Evolutionary conservation across 2,888 invertebrate genomes (phyloP).

Genomic region (Trisateles emortualis): DNA sequence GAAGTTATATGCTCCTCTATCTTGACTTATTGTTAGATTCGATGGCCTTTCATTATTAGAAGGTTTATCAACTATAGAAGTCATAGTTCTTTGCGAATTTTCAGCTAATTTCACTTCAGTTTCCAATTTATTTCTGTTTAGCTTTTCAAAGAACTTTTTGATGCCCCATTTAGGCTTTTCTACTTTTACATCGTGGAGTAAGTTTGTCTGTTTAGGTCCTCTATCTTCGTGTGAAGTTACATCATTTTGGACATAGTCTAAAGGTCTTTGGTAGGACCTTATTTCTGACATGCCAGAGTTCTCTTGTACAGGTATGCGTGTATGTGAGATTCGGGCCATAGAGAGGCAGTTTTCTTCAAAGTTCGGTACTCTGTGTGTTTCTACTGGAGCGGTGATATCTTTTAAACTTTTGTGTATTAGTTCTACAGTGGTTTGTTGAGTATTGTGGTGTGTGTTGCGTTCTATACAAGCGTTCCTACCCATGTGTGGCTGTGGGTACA

Average conservation of each 20-base stretch:
- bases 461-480: conserved; percentile 96
- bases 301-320: conserved; percentile 56
- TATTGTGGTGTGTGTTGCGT: conserved; percentile 86
- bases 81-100: conserved; percentile 57
- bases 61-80: conserved; percentile 72
- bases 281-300: conserved; percentile 71
- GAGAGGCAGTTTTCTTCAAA: conserved; percentile 71
- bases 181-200: conserved; percentile 69
- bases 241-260: conserved; percentile 91
- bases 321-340: conserved; percentile 64
- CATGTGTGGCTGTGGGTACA: conserved; percentile 91
- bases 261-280: conserved; percentile 73
- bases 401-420: conserved; percentile 89
- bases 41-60: conserved; percentile 65
- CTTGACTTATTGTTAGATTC: conserved; percentile 67
- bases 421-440: conserved; percentile 80
- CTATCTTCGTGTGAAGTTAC: conserved; percentile 82
- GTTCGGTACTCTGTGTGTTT: conserved; percentile 50
- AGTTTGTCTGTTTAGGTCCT: conserved; percentile 77
- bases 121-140: conserved; percentile 73
- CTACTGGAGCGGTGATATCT: conserved; percentile 70
- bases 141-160: conserved; percentile 74
- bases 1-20: conserved; percentile 61
- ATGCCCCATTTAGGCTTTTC: conserved; percentile 79
- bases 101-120: conserved; percentile 86